Base-by-base conservation (phyloP, 2,113 vertebrate genomes). In the Piprites chloris region DNA sequence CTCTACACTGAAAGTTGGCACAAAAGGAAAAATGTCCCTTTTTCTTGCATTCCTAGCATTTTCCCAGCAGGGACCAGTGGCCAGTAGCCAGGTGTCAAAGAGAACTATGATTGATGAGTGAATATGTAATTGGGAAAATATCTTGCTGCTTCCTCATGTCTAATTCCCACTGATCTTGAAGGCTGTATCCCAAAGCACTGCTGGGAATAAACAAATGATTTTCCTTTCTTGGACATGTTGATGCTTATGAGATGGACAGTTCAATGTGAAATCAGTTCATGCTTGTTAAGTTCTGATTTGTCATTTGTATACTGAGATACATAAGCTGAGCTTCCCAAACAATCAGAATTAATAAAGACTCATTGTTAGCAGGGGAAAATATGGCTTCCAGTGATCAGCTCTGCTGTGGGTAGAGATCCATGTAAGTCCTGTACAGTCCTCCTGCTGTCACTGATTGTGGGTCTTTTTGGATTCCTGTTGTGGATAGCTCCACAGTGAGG, bases 61-160 rank as follows among this genome's bases (percentile, higher is more conserved):
- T 96, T 97, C 96, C 80, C 95, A 93, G 93, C 95, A 95, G 93
- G 93, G 24, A 78, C 75, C 85, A 85, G 62, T 94, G 96, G 96
- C 94, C 94, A 84, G 65, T 69, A 91, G 95, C 88, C 96, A 95
- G 65, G 11, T 86, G 95, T 93, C 84, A 89, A 93, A 90, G 71
- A 91, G 56, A 85, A n/a, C 87, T 85, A 37, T 96, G 96, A 97
- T 83, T 97, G 97, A 98, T 96, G 93, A 80, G 85, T 95, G 95
- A 95, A 94, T 94, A 93, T 96, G 90, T 83, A 95, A 87, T 69
- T 32, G 87, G 44, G 65, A 92, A 94, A 95, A 79, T 87, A 96
- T 89, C 85, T 95, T 91, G 67, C 94, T 92, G 82, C 74, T 97
- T 96, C 95, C 95, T 97, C 85, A 89, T 95, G 95, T 93, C 89